Evolutionary conservation across 2,113 vertebrate genomes (phyloP).

Genomic region (Hypomesus transpacificus): DNA sequence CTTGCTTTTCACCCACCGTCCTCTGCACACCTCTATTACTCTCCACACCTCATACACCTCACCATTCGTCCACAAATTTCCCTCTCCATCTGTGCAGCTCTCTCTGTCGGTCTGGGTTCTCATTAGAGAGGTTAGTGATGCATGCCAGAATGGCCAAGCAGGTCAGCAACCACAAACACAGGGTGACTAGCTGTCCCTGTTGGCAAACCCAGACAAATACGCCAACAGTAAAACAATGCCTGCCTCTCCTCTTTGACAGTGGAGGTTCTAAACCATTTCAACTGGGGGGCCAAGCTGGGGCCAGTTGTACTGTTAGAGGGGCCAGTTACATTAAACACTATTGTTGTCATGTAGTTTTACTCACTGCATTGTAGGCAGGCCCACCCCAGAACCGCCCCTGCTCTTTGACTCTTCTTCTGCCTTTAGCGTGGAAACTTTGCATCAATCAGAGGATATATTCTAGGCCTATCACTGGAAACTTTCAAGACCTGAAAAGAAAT

Average conservation of each 20-base stretch:
- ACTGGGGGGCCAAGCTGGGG: neutral
- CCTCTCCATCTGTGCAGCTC: neutral
- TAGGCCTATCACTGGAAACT: too few species aligned
- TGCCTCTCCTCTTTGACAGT: neutral
- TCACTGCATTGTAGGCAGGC: too few species aligned
- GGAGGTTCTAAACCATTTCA: neutral
- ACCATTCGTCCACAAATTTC: neutral
- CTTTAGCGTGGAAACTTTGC: too few species aligned
- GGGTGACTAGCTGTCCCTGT: slow-evolving; percentile 18
- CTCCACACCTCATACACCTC: neutral
- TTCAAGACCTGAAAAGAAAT: too few species aligned
- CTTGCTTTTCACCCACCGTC: neutral
- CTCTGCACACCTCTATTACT: neutral
- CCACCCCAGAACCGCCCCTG: too few species aligned
- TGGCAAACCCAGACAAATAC: slow-evolving; percentile 21
- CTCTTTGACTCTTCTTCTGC: too few species aligned
- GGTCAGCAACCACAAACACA: slow-evolving; percentile 28
- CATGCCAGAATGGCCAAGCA: slow-evolving; percentile 18
- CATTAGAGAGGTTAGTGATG: slow-evolving; percentile 33
- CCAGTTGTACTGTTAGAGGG: neutral
- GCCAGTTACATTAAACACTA: neutral
- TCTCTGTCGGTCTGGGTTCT: slow-evolving; percentile 16
- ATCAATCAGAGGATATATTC: too few species aligned
- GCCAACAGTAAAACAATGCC: slow-evolving; percentile 3
- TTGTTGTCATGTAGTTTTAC: too few species aligned